Percentiles rank a stretch among this genome's conserved stretches.
Conservation (phyloP, 2,113 vertebrate species). For the Hyaena hyaena region DNA sequence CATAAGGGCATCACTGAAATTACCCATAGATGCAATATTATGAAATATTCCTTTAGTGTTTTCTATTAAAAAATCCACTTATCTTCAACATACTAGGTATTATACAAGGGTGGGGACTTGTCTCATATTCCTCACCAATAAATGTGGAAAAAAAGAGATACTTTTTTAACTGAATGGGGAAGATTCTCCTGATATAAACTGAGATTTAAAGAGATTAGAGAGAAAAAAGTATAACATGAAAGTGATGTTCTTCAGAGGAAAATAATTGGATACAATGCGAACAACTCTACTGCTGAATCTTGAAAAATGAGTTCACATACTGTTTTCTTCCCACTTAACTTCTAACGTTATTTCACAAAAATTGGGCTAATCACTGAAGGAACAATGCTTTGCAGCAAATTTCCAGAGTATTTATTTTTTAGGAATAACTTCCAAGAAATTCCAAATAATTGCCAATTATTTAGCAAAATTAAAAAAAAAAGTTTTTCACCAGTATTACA, state of each 20-base stretch:
- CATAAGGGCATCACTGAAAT: constrained; percentile 1
- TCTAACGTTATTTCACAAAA: not conserved
- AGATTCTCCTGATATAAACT: constrained; percentile 26
- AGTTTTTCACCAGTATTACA: not conserved
- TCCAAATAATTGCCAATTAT: constrained; percentile 1
- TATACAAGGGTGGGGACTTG: not conserved
- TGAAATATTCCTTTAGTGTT: not conserved
- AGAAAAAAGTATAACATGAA: not conserved
- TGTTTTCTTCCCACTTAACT: not conserved
- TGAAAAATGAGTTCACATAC: not conserved
- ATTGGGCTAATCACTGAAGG: constrained; percentile 3
- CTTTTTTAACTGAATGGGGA: not conserved
- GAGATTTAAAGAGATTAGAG: not conserved
- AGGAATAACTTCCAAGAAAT: not conserved
- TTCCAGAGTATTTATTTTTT: constrained; percentile 15
- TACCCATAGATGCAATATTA: not conserved
- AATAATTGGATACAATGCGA: not conserved
- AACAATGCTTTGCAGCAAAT: constrained; percentile 40
- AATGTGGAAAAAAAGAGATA: not conserved
- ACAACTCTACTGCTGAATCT: not conserved
- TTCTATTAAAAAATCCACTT: not conserved
- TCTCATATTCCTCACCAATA: not conserved
- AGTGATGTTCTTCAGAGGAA: not conserved
- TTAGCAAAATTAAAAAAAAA: constrained; percentile 34
- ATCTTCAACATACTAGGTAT: not conserved